phyloP scores from a whole-genome alignment of 2,797 vertebrate species.

The Crenichthys baileyi region DNA sequence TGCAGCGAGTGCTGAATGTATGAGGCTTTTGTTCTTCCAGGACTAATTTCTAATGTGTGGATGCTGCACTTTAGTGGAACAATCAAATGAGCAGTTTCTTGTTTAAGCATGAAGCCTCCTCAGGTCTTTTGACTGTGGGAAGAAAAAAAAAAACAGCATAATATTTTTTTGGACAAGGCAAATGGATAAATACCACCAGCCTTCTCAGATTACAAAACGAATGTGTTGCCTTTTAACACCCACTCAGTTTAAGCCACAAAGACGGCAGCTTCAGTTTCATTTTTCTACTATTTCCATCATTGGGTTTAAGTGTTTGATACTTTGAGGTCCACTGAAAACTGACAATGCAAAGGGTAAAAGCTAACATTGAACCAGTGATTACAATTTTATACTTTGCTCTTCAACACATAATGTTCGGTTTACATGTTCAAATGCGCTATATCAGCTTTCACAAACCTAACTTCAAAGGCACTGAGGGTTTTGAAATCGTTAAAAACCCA shows the following conservation, averaged over 20 bases:
- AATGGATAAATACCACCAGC: conserved; percentile 69
- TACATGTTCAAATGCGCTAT: background rate
- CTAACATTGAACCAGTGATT: background rate
- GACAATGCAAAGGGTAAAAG: background rate
- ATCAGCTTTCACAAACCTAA: background rate
- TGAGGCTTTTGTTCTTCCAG: conserved; percentile 18
- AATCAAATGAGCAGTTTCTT: conserved; percentile 22
- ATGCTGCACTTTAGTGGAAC: conserved; percentile 12
- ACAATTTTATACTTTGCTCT: background rate
- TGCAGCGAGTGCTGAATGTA: conserved; percentile 1
- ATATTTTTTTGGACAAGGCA: conserved; percentile 43
- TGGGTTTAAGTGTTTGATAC: background rate
- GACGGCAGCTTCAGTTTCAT: background rate
- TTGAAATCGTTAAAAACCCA: background rate
- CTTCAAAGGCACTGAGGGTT: background rate
- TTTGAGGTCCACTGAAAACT: background rate
- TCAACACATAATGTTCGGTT: background rate
- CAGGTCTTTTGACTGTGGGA: conserved; percentile 10
- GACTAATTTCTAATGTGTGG: conserved; percentile 11
- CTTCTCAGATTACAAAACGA: conserved; percentile 61
- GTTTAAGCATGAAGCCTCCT: conserved; percentile 16
- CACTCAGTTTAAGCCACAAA: conserved; percentile 32
- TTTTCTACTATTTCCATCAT: conserved; percentile 19
- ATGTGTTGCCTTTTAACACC: conserved; percentile 49
- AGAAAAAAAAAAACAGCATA: conserved; percentile 38